Conservation (phyloP, 2,888 invertebrate genomes). For the Cabera pusaria region DNA sequence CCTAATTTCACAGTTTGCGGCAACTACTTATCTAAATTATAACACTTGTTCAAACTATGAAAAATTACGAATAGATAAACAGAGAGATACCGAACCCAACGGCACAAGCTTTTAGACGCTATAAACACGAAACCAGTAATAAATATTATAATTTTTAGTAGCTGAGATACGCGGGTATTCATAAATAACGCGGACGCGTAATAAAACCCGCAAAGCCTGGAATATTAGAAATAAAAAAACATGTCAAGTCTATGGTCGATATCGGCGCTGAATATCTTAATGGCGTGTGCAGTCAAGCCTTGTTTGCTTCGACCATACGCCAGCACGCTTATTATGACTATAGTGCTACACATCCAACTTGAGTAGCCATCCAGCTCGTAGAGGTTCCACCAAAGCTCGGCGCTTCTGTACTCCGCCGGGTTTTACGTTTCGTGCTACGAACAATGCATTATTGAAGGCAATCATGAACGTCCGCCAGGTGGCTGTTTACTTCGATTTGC, state of each 20-base stretch:
- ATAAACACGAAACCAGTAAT: slow-evolving; percentile 34
- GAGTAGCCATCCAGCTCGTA: slow-evolving; percentile 30
- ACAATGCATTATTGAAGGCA: slow-evolving; percentile 72
- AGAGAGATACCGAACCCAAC: slow-evolving; percentile 31
- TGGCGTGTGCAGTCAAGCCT: slow-evolving; percentile 64
- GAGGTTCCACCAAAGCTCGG: slow-evolving; percentile 24
- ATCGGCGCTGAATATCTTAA: slow-evolving; percentile 66
- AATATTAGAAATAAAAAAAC: slow-evolving; percentile 45
- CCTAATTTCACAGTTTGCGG: slow-evolving; percentile 24
- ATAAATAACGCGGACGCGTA: slow-evolving; percentile 40
- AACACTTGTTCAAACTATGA: slow-evolving; percentile 35
- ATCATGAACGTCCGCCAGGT: slow-evolving; percentile 64
- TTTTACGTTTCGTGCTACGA: slow-evolving; percentile 59
- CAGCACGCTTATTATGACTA: slow-evolving; percentile 54
- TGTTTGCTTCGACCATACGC: slow-evolving; percentile 54
- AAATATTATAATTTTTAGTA: slow-evolving; percentile 43
- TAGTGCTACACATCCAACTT: slow-evolving; percentile 40
- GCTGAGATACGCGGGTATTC: slow-evolving; percentile 22
- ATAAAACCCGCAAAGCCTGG: slow-evolving; percentile 30
- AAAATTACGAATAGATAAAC: slow-evolving; percentile 39
- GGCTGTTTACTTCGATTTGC: slow-evolving; percentile 67
- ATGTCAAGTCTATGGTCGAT: slow-evolving; percentile 51
- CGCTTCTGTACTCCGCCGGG: slow-evolving; percentile 35
- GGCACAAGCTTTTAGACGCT: slow-evolving; percentile 27
- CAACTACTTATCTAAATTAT: slow-evolving; percentile 30